Base-by-base conservation (phyloP, 2,113 vertebrate genomes). In the Oenanthe oenanthe region DNA sequence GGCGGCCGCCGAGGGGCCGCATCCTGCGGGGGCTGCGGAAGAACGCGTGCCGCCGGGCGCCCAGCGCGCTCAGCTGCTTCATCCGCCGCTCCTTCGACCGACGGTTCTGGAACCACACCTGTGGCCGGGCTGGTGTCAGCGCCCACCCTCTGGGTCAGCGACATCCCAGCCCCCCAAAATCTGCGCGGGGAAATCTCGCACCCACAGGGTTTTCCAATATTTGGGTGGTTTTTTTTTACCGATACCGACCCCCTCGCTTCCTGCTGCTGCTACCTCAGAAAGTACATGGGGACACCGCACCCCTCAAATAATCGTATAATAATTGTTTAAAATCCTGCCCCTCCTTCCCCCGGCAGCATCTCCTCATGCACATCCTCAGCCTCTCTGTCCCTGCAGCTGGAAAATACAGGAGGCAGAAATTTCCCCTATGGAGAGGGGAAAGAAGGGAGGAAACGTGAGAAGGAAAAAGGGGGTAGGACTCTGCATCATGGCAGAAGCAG, bases 101-200 rank as follows among this genome's bases (percentile, higher is more conserved):
- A 60, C 99, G 97, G 98, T 99, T 99, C 98, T 99, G 99, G 98
- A 99, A 99, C 99, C 99, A 99, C 28, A 99, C 99, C 99, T 99
- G 97, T 56, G 40, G 76, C 53, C 7, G 1, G 42, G 38, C n/a
- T 5, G 40, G 58, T 2, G 67, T 95, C 96, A 96, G 93, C 40
- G 47, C 51, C 31, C 60, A 1, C 4, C 20, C 45, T 20, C 74
- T 1, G 40, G 22, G 12, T 8, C 20, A 17, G 31, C 36, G 7
- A 26, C 28, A 29, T 3, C 10, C 29, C 77, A 3, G 12, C 13
- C 5, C 47, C n/a, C 16, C 17, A 7, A 12, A 9, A 19, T 21
- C 9, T 28, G 45, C 11, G 8, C 3, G 0, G 40, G 50, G 32
- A 29, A 72, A 45, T 42, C 36, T 73, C 4, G 40, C 13, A 0